Conservation (phyloP, 2,888 invertebrate species). For the Agrochola lychnidis region DNA sequence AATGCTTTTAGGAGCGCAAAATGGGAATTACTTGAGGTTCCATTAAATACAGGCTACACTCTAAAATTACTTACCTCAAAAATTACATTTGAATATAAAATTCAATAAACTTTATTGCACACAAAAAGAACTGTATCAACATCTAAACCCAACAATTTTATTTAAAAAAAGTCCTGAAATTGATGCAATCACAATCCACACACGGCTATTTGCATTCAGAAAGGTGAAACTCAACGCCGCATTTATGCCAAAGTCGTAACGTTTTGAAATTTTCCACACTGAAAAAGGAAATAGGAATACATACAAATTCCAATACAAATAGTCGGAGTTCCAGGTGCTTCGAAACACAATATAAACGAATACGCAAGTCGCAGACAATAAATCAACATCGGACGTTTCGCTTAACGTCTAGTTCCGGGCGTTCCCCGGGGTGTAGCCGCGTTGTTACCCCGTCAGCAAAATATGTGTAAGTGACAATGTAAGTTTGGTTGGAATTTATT, state of each 20-base stretch:
- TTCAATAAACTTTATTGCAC: conserved; percentile 7
- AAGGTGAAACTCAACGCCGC: conserved; percentile 20
- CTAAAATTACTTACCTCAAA: not conserved
- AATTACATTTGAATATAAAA: conserved; percentile 1
- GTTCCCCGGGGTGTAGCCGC: conserved; percentile 45
- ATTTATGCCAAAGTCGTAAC: conserved; percentile 18
- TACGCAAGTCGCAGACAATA: conserved; percentile 66
- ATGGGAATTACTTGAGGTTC: too few species aligned
- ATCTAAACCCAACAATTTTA: conserved; percentile 6
- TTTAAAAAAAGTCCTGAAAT: conserved; percentile 9
- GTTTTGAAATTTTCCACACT: conserved; percentile 43
- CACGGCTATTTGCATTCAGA: conserved; percentile 27
- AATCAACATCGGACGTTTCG: conserved; percentile 75
- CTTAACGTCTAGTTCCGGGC: conserved; percentile 69
- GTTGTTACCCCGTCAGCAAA: conserved; percentile 47
- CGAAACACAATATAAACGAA: conserved; percentile 48
- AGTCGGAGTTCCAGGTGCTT: conserved; percentile 38
- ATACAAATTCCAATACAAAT: conserved; percentile 52
- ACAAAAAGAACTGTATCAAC: not conserved
- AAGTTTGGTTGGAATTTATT: conserved; percentile 35
- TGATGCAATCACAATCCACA: conserved; percentile 47
- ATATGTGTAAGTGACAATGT: conserved; percentile 48
- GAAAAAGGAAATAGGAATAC: conserved; percentile 38
- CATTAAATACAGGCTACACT: not conserved
- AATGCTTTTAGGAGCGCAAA: too few species aligned